Base-by-base conservation (phyloP, 30 jellyfish, hydroid and myxozoan genomes). In the Catostylus mosaicus region DNA sequence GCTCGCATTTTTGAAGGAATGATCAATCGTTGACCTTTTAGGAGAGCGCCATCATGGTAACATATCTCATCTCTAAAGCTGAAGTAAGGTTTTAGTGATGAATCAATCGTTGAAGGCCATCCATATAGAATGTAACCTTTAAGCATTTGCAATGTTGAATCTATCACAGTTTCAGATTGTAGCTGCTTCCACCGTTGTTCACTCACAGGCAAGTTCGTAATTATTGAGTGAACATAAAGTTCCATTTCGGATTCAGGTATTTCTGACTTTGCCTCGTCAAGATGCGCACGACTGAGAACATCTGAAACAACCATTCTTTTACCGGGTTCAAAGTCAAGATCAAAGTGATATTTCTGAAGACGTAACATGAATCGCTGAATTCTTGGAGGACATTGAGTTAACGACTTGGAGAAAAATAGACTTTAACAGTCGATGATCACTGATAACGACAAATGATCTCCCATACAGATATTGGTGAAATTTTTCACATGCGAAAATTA, bases 211-310 rank as follows among this genome's bases (percentile, higher is more conserved):
- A 70, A 10, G 20, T 36, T 8, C 32, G n/a, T 3, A 22, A 71
- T 0, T 84, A 70, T 57, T 14, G 75, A 60, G 34, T 73, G 46
- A 24, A 74, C 75, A 60, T 62, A 62, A 9, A 4, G 26, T 5
- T 24, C 26, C 16, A 78, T 6, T 14, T 76, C 83, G 1, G 63
- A 19, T 51, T 78, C 84, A n/a, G 84, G 64, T 10, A 85, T 76
- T 34, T 85, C 96, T 0, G 45, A 22, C 14, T 27, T 82, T 22
- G 69, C 23, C 56, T 82, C 92, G 1, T 14, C n/a, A 4, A 75
- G 87, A 22, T 30, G 29, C 8, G 95, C 95, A 11, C 90, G 33
- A 70, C 95, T 85, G 27, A 85, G 95, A 14, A 84, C 65, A 57
- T 85, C 95, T 3, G 90, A 35, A 31, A 57, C 81, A 30, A 0